phyloP scores from a whole-genome alignment of 2,113 vertebrate species.

The Cettia cetti region DNA sequence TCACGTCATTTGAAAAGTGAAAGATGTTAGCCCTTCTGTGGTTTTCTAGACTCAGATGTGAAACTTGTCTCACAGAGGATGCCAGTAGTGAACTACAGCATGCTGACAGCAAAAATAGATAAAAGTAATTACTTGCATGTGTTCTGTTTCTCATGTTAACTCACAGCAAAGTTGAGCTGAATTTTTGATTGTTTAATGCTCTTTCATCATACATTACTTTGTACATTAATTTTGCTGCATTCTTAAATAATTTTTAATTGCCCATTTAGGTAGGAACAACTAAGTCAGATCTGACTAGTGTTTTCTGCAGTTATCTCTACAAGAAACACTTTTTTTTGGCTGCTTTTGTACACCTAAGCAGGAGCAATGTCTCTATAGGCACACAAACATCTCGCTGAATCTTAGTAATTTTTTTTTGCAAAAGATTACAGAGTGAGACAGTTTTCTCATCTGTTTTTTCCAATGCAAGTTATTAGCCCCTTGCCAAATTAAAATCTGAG shows the following conservation, averaged over 20 bases:
- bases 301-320: not conserved
- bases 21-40: not conserved
- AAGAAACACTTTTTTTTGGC: not conserved
- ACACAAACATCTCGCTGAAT: not conserved
- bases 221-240: not conserved
- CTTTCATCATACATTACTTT: not conserved
- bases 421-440: not conserved
- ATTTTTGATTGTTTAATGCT: not conserved
- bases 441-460: not conserved
- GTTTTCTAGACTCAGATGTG: not conserved
- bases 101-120: fast-evolving
- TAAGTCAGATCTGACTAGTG: not conserved
- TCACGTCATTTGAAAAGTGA: not conserved
- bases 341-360: not conserved
- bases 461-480: not conserved
- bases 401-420: not conserved
- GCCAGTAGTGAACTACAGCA: not conserved
- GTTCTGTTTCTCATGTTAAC: not conserved
- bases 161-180: not conserved
- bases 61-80: not conserved
- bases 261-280: not conserved
- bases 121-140: not conserved
- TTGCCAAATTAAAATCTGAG: not conserved
- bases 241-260: not conserved
- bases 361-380: not conserved